Evolutionary conservation across 2,113 vertebrate species (phyloP).

Genomic region (Crotalus helleri): DNA sequence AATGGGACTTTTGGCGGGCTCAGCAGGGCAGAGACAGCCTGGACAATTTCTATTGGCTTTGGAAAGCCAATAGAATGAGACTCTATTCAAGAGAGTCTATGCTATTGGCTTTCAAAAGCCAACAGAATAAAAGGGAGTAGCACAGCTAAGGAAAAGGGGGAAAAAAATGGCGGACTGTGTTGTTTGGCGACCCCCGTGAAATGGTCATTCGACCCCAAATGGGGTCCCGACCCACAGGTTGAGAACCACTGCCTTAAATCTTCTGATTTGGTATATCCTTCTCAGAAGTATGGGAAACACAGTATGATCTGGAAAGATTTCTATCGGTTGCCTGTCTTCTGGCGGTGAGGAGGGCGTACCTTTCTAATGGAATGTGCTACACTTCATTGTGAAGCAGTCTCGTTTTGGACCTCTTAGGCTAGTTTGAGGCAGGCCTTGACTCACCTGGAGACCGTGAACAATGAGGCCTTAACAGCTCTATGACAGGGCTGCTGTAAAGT

Average conservation of each 20-base stretch:
- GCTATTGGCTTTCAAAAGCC: too few species aligned
- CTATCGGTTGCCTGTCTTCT: not conserved
- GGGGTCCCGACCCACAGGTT: too few species aligned
- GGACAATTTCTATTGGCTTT: too few species aligned
- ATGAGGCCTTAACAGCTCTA: not conserved
- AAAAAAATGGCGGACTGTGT: too few species aligned
- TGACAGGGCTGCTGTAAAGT: not conserved
- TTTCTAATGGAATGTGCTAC: not conserved
- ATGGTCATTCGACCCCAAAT: too few species aligned
- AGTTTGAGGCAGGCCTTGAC: not conserved
- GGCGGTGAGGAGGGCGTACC: not conserved
- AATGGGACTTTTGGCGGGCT: too few species aligned
- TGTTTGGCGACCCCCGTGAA: too few species aligned
- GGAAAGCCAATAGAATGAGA: too few species aligned
- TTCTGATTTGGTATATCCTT: not conserved
- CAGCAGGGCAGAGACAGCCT: too few species aligned
- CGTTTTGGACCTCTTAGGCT: not conserved
- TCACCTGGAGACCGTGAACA: not conserved
- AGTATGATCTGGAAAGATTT: not conserved
- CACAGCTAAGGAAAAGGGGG: too few species aligned
- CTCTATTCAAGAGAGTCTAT: too few species aligned
- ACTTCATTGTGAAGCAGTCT: not conserved
- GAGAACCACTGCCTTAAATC: not conserved
- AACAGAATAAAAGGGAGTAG: too few species aligned
- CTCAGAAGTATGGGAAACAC: not conserved